Evolutionary conservation across 2,797 vertebrate species (phyloP).

Genomic region (Dendrocincla fuliginosa): DNA sequence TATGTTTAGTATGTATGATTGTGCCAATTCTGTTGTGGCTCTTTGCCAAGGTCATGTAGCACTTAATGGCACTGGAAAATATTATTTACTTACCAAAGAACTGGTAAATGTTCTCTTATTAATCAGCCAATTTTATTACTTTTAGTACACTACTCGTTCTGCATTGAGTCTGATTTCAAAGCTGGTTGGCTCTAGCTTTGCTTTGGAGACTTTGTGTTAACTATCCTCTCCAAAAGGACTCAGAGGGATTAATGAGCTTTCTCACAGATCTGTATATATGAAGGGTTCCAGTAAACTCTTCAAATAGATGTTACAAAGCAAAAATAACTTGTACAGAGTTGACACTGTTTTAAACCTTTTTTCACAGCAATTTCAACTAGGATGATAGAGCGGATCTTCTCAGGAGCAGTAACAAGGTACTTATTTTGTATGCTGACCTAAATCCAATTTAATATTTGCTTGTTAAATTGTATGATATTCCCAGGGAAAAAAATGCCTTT

Average conservation of each 20-base stretch:
- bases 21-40: neutral
- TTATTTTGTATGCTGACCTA: neutral
- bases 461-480: neutral
- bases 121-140: neutral
- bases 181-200: neutral
- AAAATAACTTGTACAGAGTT: neutral
- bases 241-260: neutral
- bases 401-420: conserved; percentile 93
- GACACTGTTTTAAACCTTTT: neutral
- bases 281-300: neutral
- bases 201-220: neutral
- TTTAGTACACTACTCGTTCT: neutral
- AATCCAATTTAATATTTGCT: neutral
- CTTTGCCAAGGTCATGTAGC: neutral
- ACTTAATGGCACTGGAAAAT: neutral
- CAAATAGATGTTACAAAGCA: neutral
- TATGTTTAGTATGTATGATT: neutral
- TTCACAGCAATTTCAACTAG: conserved; percentile 87
- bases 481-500: neutral
- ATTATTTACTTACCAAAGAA: neutral
- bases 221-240: neutral
- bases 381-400: conserved; percentile 95
- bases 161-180: neutral
- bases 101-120: neutral
- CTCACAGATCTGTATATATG: neutral